Conservation (phyloP, 1,140 invertebrate species). For the Tenebrio molitor region DNA sequence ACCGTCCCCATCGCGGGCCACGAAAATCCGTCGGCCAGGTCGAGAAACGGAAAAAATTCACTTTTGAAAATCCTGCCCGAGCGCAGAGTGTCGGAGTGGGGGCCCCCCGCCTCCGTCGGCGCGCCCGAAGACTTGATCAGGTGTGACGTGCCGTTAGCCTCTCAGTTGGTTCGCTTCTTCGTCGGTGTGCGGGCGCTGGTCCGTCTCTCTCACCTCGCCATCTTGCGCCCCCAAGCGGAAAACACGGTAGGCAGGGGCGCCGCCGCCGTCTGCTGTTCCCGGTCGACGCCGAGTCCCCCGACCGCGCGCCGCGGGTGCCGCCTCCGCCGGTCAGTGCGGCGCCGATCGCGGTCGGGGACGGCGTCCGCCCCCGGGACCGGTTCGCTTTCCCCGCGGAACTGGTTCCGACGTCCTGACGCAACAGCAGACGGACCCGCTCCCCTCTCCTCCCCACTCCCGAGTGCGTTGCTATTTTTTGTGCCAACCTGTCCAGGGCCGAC, state of each 20-base stretch:
- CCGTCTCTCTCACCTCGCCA: no score
- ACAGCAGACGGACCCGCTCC: constrained; percentile 1
- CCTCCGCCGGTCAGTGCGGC: constrained; percentile 30
- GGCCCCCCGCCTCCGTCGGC: background rate
- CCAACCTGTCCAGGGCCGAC: background rate
- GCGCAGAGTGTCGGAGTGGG: background rate
- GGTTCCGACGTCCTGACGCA: background rate
- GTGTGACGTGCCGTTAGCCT: constrained; percentile 41
- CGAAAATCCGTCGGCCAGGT: no score
- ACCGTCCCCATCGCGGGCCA: background rate
- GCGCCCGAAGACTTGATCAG: constrained; percentile 40
- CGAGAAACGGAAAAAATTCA: no score
- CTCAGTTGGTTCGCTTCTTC: constrained; percentile 6
- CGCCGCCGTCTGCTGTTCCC: background rate
- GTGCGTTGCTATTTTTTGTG: background rate
- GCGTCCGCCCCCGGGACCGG: no score
- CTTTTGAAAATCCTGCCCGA: background rate
- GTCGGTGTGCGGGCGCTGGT: background rate
- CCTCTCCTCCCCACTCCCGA: background rate
- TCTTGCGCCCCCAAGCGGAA: no score
- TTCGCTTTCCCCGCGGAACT: no score
- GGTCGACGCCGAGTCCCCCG: no score
- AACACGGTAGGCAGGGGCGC: background rate
- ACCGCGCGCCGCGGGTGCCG: no score
- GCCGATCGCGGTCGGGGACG: no score